Evolutionary conservation across 2,113 vertebrate species (phyloP).

Genomic region (Limanda limanda): DNA sequence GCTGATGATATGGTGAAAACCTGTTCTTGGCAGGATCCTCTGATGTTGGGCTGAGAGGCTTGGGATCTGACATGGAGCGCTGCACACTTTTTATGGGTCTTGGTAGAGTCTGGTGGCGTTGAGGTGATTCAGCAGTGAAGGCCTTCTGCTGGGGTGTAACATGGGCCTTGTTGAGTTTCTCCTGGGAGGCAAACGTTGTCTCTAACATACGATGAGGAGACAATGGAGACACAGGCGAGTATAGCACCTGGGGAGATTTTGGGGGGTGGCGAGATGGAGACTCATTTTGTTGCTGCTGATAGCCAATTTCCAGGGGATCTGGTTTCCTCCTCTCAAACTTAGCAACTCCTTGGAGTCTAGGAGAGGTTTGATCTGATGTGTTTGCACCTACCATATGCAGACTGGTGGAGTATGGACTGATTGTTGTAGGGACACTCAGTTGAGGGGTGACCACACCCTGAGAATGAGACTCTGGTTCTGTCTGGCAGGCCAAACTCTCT

Average conservation of each 20-base stretch:
- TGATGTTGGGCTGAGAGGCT: conserved; percentile 97
- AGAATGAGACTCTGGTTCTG: conserved; percentile 90
- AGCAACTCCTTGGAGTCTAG: conserved; percentile 84
- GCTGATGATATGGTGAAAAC: conserved; percentile 94
- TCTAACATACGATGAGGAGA: conserved; percentile 96
- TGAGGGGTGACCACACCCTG: conserved; percentile 90
- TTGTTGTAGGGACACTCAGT: conserved; percentile 90
- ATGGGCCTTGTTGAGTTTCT: conserved; percentile 97
- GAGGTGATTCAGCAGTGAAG: conserved; percentile 88
- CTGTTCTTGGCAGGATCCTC: conserved; percentile 93
- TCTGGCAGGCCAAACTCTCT: conserved; percentile 97
- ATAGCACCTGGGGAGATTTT: conserved; percentile 98
- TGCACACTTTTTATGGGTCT: conserved; percentile 98
- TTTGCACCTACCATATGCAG: conserved; percentile 91
- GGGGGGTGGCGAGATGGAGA: conserved; percentile 91
- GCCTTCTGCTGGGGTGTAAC: conserved; percentile 98
- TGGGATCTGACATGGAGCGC: conserved; percentile 97
- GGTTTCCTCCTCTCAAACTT: conserved; percentile 97
- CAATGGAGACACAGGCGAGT: conserved; percentile 95
- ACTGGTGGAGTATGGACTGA: conserved; percentile 93
- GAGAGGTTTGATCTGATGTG: conserved; percentile 79
- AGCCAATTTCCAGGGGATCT: conserved; percentile 95
- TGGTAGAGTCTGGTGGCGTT: conserved; percentile 93
- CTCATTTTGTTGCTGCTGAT: conserved; percentile 91
- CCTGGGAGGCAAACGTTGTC: conserved; percentile 92